Evolutionary conservation across 2,113 vertebrate genomes (phyloP).

Genomic region (Syngnathus floridae): DNA sequence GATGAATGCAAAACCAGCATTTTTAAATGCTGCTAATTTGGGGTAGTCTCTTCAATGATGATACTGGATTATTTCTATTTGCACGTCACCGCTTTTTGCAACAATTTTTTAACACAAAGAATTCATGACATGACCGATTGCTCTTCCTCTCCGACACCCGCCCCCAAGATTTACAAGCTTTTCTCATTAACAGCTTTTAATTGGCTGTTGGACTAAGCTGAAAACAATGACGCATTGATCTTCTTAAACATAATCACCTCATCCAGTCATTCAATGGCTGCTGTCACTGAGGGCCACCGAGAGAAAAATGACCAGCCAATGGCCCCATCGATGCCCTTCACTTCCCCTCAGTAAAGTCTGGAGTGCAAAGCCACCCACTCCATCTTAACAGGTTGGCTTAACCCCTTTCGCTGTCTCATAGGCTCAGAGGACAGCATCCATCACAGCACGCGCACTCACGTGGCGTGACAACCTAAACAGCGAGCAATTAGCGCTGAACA

Average conservation of each 20-base stretch:
- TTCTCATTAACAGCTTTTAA: constrained; percentile 66
- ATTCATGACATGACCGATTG: neutral
- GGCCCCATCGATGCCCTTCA: constrained; percentile 66
- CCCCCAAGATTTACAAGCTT: constrained; percentile 34
- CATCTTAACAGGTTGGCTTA: constrained; percentile 62
- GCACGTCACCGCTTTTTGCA: neutral
- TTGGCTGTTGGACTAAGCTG: constrained; percentile 63
- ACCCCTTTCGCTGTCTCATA: constrained; percentile 55
- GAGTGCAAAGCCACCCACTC: constrained; percentile 55
- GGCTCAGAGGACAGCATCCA: constrained; percentile 54
- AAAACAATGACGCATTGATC: constrained; percentile 71
- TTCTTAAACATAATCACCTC: constrained; percentile 68
- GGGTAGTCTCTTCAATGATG: no score
- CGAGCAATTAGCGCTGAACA: constrained; percentile 19
- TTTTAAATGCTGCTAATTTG: no score
- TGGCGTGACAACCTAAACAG: constrained; percentile 12
- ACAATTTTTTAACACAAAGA: neutral
- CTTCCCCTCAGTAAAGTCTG: constrained; percentile 59
- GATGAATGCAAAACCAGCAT: no score
- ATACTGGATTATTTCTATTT: neutral
- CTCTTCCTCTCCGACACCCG: constrained; percentile 11
- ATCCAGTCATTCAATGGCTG: constrained; percentile 63
- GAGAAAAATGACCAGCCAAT: constrained; percentile 65
- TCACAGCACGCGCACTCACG: constrained; percentile 36
- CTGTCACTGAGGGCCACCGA: constrained; percentile 53